Evolutionary conservation across 2,113 vertebrate species (phyloP).

Genomic region (Calcarius ornatus): DNA sequence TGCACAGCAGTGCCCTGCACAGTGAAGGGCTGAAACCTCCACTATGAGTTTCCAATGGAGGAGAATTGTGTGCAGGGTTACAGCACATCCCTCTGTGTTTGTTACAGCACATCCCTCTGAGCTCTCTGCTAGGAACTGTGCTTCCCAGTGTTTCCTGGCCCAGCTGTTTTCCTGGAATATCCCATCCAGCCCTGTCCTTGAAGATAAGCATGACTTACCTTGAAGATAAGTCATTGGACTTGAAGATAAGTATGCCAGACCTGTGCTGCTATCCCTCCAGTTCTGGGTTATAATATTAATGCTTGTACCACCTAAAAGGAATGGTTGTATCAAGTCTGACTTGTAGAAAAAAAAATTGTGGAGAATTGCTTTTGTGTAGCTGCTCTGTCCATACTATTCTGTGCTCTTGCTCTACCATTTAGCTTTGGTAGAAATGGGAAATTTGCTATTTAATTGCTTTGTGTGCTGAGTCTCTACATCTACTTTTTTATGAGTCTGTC

Average conservation of each 20-base stretch:
- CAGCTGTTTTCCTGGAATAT: neutral
- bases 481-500: neutral
- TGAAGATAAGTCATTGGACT: neutral
- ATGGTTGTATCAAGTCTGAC: neutral
- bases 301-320: neutral
- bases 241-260: neutral
- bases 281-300: neutral
- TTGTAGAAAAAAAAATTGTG: neutral
- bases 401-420: neutral
- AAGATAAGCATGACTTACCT: too few species aligned
- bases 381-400: neutral
- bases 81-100: neutral
- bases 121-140: neutral
- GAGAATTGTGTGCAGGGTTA: neutral
- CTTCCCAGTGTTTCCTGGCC: neutral
- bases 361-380: neutral
- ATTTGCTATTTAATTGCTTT: neutral
- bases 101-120: neutral
- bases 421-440: neutral
- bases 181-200: too few species aligned
- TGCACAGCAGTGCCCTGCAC: neutral
- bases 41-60: neutral
- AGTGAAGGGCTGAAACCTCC: conserved; percentile 19
- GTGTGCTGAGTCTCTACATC: neutral
- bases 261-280: neutral